Evolutionary conservation across 2,797 vertebrate species (phyloP), one percentile per base, ranked within the genome.

Genomic region (Manis javanica): DNA sequence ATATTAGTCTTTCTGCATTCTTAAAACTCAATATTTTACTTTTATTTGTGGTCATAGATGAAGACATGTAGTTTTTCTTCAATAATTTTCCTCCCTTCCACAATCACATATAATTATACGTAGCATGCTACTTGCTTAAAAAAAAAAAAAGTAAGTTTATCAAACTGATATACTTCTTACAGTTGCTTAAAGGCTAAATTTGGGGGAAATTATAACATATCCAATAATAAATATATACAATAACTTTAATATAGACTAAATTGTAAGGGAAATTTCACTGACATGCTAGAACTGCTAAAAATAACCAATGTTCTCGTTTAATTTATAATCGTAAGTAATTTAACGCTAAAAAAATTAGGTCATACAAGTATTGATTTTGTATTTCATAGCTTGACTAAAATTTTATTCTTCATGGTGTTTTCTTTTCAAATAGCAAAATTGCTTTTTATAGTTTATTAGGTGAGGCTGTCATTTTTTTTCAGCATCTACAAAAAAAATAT

Each of bases 271-370:
- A 88, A 61, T 61, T 94, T 83, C 77, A 42, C 37, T 77, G 53
- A 83, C 3, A 49, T 31, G 13, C 34, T 77, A 77, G n/a, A 83
- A 75, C 15, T 87, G 29, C 42, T 64, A 42, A 83, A 85, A 69
- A 68, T 77, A 39, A 21, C 5, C 23, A 89, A 4, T 61, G 15
- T 49, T 78, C 18, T 53, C 51, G 34, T 82, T 5, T 26, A 66
- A 87, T 87, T 82, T 82, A 46, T 91, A 55, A 79, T 64, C 63
- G 77, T 29, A 31, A 53, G 16, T 88, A 92, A 88, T 61, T 51
- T 79, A 81, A 74, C 68, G 26, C n/a, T 66, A 59, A 87, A 93
- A 75, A n/a, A 66, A 61, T 34, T 57, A 68, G 46, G 42, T 75
- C 53, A 71, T 46, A 37, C 21, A 75, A 71, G 24, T 87, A 96